Conservation (phyloP, 2,888 invertebrate genomes). For the Drosophila limbata region DNA sequence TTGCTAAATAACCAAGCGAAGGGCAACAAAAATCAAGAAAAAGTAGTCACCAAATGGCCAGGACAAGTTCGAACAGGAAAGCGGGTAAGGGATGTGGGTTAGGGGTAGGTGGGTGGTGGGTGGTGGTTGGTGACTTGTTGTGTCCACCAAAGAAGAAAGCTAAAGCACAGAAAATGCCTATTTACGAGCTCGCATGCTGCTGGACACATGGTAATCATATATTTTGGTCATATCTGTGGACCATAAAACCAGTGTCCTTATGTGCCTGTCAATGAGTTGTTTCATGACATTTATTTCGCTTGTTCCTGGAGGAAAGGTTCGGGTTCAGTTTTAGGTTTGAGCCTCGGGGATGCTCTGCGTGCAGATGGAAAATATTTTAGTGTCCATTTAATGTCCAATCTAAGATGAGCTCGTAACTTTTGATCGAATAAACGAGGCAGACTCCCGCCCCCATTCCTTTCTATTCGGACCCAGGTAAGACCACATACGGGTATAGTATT, state of each 20-base stretch:
- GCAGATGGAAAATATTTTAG: constrained; percentile 84
- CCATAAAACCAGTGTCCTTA: constrained; percentile 85
- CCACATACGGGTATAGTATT: constrained; percentile 19
- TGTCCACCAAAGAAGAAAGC: constrained; percentile 50
- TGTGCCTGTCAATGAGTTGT: constrained; percentile 85
- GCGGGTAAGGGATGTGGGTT: constrained; percentile 1
- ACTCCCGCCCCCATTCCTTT: constrained; percentile 13
- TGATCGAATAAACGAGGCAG: constrained; percentile 83
- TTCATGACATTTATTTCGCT: constrained; percentile 84
- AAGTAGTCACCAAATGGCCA: constrained; percentile 56
- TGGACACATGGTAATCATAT: constrained; percentile 85
- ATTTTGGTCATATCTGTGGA: constrained; percentile 85
- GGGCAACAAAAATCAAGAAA: constrained; percentile 64
- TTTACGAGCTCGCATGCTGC: constrained; percentile 81
- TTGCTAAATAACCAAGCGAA: constrained; percentile 72
- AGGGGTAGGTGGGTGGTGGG: constrained; percentile 7
- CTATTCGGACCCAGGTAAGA: constrained; percentile 29
- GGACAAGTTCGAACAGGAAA: constrained; percentile 19
- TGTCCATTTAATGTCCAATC: constrained; percentile 84
- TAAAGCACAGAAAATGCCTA: constrained; percentile 83
- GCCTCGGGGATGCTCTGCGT: constrained; percentile 78
- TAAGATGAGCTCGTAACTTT: constrained; percentile 85
- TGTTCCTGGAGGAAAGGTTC: constrained; percentile 48
- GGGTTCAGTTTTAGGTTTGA: constrained; percentile 7
- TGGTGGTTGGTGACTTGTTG: constrained; percentile 25